Conservation (phyloP, 2,113 vertebrate genomes). For the Callopanchax toddi region DNA sequence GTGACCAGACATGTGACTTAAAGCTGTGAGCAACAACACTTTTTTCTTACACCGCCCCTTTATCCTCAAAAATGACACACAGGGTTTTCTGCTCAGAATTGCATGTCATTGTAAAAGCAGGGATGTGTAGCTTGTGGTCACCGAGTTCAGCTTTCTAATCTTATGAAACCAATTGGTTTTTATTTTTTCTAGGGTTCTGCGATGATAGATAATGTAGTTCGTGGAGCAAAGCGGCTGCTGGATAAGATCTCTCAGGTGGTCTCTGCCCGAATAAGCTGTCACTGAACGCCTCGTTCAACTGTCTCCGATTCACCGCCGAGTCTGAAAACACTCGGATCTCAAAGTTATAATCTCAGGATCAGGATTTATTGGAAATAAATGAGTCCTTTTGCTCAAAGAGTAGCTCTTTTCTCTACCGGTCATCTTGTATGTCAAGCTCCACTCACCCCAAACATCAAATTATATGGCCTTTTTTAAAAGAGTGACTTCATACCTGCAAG, state of each 20-base stretch:
- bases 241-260: conserved; percentile 56
- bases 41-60: neutral
- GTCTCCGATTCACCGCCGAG: conserved; percentile 21
- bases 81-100: neutral
- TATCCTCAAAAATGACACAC: neutral
- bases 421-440: conserved; percentile 9
- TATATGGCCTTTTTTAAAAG: no score
- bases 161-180: conserved; percentile 49
- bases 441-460: conserved; percentile 3
- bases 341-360: conserved; percentile 18
- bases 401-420: neutral
- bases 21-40: no score
- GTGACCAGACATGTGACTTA: no score
- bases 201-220: conserved; percentile 59
- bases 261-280: conserved; percentile 48
- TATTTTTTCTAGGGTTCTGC: conserved; percentile 26
- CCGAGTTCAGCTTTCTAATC: conserved; percentile 39
- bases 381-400: neutral
- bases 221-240: conserved; percentile 29
- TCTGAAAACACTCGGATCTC: conserved; percentile 4
- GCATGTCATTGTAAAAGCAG: neutral
- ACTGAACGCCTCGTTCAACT: neutral
- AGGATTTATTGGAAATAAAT: conserved; percentile 17
- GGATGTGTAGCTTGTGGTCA: neutral
- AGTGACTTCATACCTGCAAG: neutral